phyloP scores from a whole-genome alignment of 2,797 vertebrate genomes.

The Acipenser oxyrinchus region DNA sequence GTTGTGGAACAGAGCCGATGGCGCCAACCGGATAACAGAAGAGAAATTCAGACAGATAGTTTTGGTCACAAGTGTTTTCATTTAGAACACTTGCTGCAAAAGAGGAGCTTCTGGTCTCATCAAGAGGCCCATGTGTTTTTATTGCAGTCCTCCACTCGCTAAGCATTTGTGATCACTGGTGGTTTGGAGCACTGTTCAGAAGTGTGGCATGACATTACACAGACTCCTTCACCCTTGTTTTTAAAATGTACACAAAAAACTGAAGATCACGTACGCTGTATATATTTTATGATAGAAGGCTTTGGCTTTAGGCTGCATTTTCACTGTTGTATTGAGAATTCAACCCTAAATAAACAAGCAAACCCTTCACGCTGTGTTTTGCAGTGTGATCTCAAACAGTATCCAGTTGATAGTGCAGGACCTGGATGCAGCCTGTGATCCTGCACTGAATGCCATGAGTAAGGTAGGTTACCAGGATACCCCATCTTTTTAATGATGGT shows the following conservation, averaged over 20 bases:
- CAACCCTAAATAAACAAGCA: no score
- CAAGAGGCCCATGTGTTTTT: no score
- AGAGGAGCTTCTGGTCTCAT: not conserved
- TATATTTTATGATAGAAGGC: no score
- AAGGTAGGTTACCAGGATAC: conserved; percentile 61
- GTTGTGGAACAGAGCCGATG: conserved; percentile 15
- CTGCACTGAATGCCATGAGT: conserved; percentile 95
- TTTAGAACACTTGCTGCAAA: conserved; percentile 13
- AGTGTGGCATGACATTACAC: conserved; percentile 27
- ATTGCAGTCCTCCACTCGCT: no score
- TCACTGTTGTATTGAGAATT: no score
- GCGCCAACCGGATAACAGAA: conserved; percentile 20
- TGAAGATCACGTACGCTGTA: not conserved
- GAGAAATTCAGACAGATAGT: conserved; percentile 21
- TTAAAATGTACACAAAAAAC: not conserved
- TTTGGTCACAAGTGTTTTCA: conserved; percentile 22
- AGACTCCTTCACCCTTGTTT: conserved; percentile 29
- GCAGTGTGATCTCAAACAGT: conserved; percentile 95
- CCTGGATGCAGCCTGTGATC: conserved; percentile 91
- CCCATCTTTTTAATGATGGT: no score
- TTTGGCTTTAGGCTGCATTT: no score
- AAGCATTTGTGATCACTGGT: conserved; percentile 9
- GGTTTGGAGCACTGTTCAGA: conserved; percentile 23
- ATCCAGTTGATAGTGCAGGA: conserved; percentile 96
- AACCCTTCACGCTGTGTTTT: conserved; percentile 20